Evolutionary conservation across 2,888 invertebrate genomes (phyloP).

Genomic region (Eupithecia pulchellata): DNA sequence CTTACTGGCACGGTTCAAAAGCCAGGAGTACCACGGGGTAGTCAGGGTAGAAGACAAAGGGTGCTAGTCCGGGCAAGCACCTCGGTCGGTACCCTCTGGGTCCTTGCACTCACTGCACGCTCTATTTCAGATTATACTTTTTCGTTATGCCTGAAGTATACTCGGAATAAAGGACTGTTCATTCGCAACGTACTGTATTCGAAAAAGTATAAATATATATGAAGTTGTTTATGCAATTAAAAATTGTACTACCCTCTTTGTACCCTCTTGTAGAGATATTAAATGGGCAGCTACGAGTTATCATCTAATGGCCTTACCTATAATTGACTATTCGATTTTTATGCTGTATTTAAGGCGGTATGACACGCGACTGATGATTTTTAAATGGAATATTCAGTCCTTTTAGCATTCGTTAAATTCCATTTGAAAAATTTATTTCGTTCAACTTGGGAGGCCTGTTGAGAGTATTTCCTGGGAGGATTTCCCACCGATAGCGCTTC

Average conservation of each 20-base stretch:
- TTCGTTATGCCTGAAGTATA: constrained; percentile 68
- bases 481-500: not conserved
- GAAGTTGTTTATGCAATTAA: not conserved
- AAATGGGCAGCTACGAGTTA: not conserved
- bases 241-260: not conserved
- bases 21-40: constrained; percentile 48
- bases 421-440: not conserved
- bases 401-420: not conserved
- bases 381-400: not conserved
- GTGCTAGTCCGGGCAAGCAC: constrained; percentile 70
- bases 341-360: not conserved
- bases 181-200: constrained; percentile 19
- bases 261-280: not conserved
- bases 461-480: not conserved
- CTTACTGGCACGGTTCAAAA: constrained; percentile 64
- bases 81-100: constrained; percentile 67
- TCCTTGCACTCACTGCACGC: constrained; percentile 65
- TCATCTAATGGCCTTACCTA: not conserved
- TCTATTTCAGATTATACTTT: constrained; percentile 66
- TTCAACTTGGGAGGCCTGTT: not conserved
- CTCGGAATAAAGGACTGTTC: constrained; percentile 54
- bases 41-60: constrained; percentile 63
- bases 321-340: not conserved
- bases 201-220: not conserved
- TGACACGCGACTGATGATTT: not conserved